Evolutionary conservation across 2,888 invertebrate species (phyloP).

Genomic region (Ophion ellenae): DNA sequence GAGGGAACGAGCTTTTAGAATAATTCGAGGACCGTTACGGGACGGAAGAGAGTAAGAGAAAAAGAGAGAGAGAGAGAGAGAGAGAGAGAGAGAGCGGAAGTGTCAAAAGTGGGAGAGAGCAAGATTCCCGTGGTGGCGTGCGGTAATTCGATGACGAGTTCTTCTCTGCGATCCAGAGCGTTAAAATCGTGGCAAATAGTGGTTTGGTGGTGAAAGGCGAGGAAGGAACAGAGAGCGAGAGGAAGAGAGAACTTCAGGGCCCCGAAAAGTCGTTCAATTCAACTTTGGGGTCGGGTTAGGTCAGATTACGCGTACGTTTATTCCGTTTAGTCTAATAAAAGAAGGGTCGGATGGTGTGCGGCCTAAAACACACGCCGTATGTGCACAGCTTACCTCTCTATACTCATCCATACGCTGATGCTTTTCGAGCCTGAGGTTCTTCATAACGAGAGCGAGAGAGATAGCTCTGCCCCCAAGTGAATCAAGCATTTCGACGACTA

Average conservation of each 20-base stretch:
- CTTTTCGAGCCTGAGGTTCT: slow-evolving; percentile 34
- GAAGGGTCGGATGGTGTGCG: slow-evolving; percentile 66
- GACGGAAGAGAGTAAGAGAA: slow-evolving; percentile 6
- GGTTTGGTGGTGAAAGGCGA: slow-evolving; percentile 23
- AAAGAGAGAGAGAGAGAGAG: slow-evolving; percentile 37
- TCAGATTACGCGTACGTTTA: slow-evolving; percentile 67
- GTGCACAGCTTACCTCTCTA: slow-evolving; percentile 1
- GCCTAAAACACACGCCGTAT: slow-evolving; percentile 23
- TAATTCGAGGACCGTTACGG: slow-evolving; percentile 53
- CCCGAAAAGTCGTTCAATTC: slow-evolving; percentile 50
- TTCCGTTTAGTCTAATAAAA: slow-evolving; percentile 71
- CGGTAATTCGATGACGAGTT: slow-evolving; percentile 48
- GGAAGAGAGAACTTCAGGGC: slow-evolving; percentile 10
- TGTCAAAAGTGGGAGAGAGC: slow-evolving; percentile 33
- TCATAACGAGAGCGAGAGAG: slow-evolving; percentile 21
- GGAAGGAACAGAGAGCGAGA: slow-evolving; percentile 6
- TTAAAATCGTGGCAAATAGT: slow-evolving; percentile 52
- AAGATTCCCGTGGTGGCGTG: slow-evolving; percentile 25
- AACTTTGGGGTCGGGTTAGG: slow-evolving; percentile 60
- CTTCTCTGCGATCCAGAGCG: slow-evolving; percentile 56
- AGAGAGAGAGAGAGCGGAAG: slow-evolving; percentile 17
- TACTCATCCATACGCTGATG: slow-evolving; percentile 16
- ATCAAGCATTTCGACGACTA: slow-evolving; percentile 77
- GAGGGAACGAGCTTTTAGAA: slow-evolving; percentile 39
- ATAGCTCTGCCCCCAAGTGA: slow-evolving; percentile 67